These are phyloP conservation scores for Dufourea novaeangliae DNA, from an alignment of 1,140 invertebrate species.

Conservation along the genomic window DNA sequence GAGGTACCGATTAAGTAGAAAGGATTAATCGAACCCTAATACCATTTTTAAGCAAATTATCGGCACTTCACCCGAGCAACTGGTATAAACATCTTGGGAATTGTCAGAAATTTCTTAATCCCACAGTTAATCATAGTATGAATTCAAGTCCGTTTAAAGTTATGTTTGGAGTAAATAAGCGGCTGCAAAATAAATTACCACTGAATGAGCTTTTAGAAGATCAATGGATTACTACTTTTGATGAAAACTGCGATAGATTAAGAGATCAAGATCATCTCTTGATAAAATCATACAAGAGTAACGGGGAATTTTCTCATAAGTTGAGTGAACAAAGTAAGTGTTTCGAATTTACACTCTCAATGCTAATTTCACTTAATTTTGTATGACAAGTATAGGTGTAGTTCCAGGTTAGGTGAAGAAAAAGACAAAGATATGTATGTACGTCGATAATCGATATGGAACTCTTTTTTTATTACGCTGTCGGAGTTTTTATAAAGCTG, in stretches of 20 bases:
- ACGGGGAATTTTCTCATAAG: too few relatives aligned
- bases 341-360: too few relatives aligned
- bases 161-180: background rate
- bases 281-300: background rate
- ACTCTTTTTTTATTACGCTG: too few relatives aligned
- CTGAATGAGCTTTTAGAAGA: background rate
- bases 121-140: background rate
- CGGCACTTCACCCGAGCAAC: background rate
- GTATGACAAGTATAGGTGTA: too few relatives aligned
- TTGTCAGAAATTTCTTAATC: background rate
- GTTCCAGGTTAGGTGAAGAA: too few relatives aligned
- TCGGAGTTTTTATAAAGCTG: too few relatives aligned
- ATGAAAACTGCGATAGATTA: background rate
- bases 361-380: too few relatives aligned
- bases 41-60: background rate
- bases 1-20: background rate
- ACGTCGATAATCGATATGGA: too few relatives aligned
- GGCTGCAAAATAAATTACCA: background rate
- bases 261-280: background rate
- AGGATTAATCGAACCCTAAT: conserved; percentile 1
- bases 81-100: background rate
- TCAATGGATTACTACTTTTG: background rate
- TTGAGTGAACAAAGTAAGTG: too few relatives aligned
- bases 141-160: background rate
- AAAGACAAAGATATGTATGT: too few relatives aligned